Base-by-base conservation (phyloP, 2,888 invertebrate species). In the Lasioglossum villosulum region DNA sequence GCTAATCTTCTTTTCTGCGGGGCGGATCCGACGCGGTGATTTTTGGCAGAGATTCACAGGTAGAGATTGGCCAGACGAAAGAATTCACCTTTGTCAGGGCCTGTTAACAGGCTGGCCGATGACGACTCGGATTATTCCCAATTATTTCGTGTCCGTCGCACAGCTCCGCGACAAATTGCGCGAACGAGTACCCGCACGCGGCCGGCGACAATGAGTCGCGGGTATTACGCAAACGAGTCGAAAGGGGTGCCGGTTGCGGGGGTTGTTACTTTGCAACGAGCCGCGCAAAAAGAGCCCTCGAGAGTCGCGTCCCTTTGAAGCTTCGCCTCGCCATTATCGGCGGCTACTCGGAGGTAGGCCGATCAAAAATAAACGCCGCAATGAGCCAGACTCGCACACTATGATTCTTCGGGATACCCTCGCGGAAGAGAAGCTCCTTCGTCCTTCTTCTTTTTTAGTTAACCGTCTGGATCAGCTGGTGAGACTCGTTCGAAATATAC, bases 161-260 rank as follows among this genome's bases (percentile, higher is more conserved):
- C 80, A 71, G 56, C 59, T 73, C 34, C 10, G 48, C 59, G 52
- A 74, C 72, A 52, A 79, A 68, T 68, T 37, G 56, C 73, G 68
- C 39, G 30, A 16, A 16, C 16, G n/a, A 14, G 73, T 0, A 73
- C 19, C 34, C 68, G 30, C 75, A 37, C 34, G 73, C 30, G 42
- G 42, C n/a, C 78, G 27, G 82, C 84, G 90, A 86, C 88, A 89
- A 91, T 90, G 90, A 92, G 92, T 89, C 84, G 88, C 82, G 84
- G 76, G 89, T 88, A 86, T 87, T 86, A 73, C 78, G 84, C 86
- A 92, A 89, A 91, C 83, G 88, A 91, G 85, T 48, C 73, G n/a
- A 37, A 23, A 19, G 70, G 42, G n/a, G 70, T 70, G 39, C n/a
- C 23, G 39, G 70, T 19, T n/a, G 27, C 48, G 34, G 72, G 63